A percentile compares a stretch with the other conserved stretches of the same genome.
These are phyloP conservation scores for Bombus sylvicola DNA, from an alignment of 1,140 invertebrate species.

Conservation along the genomic window DNA sequence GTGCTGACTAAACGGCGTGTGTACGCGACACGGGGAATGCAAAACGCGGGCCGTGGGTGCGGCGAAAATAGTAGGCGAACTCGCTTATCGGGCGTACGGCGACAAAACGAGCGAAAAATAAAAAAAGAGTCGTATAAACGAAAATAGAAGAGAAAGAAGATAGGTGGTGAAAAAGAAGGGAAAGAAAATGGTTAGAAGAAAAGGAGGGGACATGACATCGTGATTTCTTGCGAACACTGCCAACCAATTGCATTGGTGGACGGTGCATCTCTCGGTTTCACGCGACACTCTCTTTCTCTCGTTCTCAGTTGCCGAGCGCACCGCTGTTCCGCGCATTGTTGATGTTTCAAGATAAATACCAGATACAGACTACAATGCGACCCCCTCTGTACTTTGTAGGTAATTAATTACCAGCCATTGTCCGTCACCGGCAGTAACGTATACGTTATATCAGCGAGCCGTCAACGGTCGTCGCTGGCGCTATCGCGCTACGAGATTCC, in stretches of 20 bases:
- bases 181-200: neutral
- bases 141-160: neutral
- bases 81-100: conserved; percentile 4
- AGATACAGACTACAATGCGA: conserved; percentile 76
- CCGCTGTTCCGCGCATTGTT: conserved; percentile 72
- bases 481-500: conserved; percentile 70
- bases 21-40: neutral
- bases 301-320: conserved; percentile 24
- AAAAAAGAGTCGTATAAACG: neutral
- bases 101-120: neutral
- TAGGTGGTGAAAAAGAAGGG: neutral
- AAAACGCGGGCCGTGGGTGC: neutral
- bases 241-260: neutral
- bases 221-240: neutral
- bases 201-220: neutral
- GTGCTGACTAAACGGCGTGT: conserved; percentile 21
- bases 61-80: neutral
- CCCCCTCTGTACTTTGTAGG: conserved; percentile 76
- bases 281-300: conserved; percentile 32
- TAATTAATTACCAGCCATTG: conserved; percentile 79
- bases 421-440: conserved; percentile 76
- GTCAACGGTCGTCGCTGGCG: conserved; percentile 71
- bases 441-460: conserved; percentile 76
- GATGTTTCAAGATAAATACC: conserved; percentile 79
- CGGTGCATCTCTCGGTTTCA: conserved; percentile 8